phyloP scores from a whole-genome alignment of 2,113 vertebrate species.

The Peromyscus polionotus region DNA sequence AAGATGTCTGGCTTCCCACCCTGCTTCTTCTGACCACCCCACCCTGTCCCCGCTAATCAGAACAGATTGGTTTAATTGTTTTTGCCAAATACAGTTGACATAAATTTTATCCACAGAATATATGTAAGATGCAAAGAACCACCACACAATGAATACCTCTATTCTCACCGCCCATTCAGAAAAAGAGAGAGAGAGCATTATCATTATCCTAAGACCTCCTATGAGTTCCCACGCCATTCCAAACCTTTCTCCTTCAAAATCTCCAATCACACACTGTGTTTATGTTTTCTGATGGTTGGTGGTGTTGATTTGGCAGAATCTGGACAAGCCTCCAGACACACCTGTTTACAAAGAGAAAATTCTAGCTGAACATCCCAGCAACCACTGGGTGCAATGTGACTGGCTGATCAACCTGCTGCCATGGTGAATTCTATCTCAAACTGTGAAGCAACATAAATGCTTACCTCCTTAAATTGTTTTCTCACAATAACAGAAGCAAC shows the following conservation, averaged over 20 bases:
- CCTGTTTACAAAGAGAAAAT: neutral
- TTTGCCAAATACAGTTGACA: neutral
- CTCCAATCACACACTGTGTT: neutral
- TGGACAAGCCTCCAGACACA: neutral
- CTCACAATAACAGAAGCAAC: too few species aligned
- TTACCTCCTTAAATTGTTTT: neutral
- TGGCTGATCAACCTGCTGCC: neutral
- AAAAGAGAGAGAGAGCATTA: neutral
- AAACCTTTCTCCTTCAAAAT: conserved; percentile 28
- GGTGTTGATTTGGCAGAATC: too few species aligned
- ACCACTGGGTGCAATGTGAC: neutral
- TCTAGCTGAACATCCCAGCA: neutral
- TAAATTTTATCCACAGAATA: neutral
- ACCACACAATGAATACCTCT: neutral
- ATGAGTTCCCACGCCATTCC: neutral
- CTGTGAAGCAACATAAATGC: neutral
- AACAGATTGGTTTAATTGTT: neutral
- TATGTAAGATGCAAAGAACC: neutral
- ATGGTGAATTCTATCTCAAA: too few species aligned
- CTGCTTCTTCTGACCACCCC: neutral
- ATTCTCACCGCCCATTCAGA: neutral
- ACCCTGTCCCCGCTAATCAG: neutral
- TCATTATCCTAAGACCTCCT: neutral
- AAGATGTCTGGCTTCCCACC: neutral
- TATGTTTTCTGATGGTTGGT: neutral